Percentiles rank a stretch among this genome's conserved stretches.
Conservation (phyloP, 2,888 invertebrate genomes). For the Amphipoea oculea region DNA sequence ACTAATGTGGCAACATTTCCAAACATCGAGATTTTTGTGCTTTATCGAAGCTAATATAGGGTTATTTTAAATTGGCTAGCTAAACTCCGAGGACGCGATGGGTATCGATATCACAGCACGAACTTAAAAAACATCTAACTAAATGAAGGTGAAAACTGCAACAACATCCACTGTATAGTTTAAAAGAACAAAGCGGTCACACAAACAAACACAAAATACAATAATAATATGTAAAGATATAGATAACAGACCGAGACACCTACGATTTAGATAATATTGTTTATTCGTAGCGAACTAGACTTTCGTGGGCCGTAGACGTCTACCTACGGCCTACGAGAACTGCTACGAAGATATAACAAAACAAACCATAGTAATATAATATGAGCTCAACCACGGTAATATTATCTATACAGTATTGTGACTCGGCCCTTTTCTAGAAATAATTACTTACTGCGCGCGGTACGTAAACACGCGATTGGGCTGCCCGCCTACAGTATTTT, state of each 20-base stretch:
- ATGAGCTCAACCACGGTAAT: too few relatives aligned
- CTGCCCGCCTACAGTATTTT: too few relatives aligned
- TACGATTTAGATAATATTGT: not conserved
- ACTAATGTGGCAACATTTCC: not conserved
- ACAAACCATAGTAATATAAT: not conserved
- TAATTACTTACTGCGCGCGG: too few relatives aligned
- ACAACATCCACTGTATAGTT: not conserved
- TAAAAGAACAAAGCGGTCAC: not conserved
- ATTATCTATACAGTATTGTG: too few relatives aligned
- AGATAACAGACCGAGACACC: not conserved
- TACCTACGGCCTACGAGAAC: not conserved
- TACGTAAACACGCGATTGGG: too few relatives aligned
- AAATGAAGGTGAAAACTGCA: not conserved
- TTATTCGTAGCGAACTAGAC: not conserved
- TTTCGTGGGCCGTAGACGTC: not conserved
- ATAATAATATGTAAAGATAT: not conserved
- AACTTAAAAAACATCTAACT: not conserved
- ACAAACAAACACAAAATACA: not conserved
- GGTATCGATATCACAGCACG: too few relatives aligned
- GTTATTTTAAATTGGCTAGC: too few relatives aligned
- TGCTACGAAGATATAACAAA: conserved; percentile 2
- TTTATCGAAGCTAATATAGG: not conserved
- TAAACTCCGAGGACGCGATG: too few relatives aligned
- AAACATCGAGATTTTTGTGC: not conserved
- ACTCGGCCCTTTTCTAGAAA: too few relatives aligned